Evolutionary conservation across 2,888 invertebrate genomes (phyloP).

Genomic region (Caenorhabditis doughertyi): DNA sequence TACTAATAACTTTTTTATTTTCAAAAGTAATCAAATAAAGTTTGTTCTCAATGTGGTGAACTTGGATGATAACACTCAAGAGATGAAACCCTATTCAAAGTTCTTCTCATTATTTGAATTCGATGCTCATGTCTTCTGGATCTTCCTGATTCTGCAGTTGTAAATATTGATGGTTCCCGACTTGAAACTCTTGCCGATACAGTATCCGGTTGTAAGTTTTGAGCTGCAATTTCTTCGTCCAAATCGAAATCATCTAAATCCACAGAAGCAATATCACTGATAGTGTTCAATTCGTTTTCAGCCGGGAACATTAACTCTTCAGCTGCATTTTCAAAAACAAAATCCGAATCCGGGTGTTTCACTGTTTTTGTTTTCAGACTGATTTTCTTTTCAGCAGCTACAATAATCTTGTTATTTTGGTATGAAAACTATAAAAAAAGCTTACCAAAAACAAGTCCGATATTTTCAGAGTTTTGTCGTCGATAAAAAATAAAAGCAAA

Average conservation of each 20-base stretch:
- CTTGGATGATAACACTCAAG: conserved; percentile 17
- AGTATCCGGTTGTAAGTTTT: neutral
- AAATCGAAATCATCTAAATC: conserved; percentile 6
- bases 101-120: conserved; percentile 18
- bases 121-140: conserved; percentile 10
- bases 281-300: conserved; percentile 54
- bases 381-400: conserved; percentile 14
- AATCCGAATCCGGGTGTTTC: neutral
- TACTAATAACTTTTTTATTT: conserved; percentile 20
- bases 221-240: neutral
- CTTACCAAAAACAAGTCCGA: conserved; percentile 21
- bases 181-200: neutral
- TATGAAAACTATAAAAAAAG: neutral
- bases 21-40: too few relatives aligned
- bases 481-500: conserved; percentile 42
- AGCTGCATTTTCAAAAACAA: conserved; percentile 32
- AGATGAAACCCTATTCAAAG: conserved; percentile 27
- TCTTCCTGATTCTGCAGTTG: conserved; percentile 30
- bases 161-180: conserved; percentile 22
- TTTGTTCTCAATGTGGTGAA: neutral
- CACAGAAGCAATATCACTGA: conserved; percentile 31
- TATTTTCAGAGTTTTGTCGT: conserved; percentile 9
- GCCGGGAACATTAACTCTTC: conserved; percentile 53
- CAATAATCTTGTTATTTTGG: conserved; percentile 6
- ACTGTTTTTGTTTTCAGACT: neutral